Evolutionary conservation across 2,113 vertebrate species (phyloP).

Genomic region (Syrmaticus mikado): DNA sequence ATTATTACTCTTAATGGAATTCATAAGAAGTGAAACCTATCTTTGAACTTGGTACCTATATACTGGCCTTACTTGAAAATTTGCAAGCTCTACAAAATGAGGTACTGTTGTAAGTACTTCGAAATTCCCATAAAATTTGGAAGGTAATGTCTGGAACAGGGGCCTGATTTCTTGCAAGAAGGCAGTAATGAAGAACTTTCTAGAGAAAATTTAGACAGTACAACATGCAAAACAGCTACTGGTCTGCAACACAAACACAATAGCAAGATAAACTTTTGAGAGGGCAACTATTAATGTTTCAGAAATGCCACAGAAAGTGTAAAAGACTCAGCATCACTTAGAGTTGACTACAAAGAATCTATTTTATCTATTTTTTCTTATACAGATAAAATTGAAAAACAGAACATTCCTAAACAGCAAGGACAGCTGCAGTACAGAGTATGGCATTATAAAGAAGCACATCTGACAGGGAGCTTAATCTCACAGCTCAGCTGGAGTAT

Average conservation of each 20-base stretch:
- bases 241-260: neutral
- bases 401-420: neutral
- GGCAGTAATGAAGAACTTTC: neutral
- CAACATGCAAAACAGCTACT: neutral
- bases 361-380: neutral
- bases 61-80: neutral
- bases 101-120: neutral
- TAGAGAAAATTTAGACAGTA: neutral
- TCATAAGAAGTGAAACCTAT: slow-evolving; percentile 11
- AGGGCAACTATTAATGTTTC: neutral
- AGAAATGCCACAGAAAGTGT: neutral
- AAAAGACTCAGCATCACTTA: neutral
- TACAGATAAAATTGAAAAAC: neutral
- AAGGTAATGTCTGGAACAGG: neutral
- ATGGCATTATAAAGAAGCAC: neutral
- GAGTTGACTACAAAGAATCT: neutral
- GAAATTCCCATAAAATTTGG: neutral
- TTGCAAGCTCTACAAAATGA: neutral
- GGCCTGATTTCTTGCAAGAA: neutral
- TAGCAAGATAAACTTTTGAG: neutral
- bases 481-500: neutral
- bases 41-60: neutral
- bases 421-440: neutral
- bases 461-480: neutral
- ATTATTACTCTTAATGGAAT: neutral